Conservation (phyloP, 1,140 invertebrate genomes). For the Platyscapa corneri region DNA sequence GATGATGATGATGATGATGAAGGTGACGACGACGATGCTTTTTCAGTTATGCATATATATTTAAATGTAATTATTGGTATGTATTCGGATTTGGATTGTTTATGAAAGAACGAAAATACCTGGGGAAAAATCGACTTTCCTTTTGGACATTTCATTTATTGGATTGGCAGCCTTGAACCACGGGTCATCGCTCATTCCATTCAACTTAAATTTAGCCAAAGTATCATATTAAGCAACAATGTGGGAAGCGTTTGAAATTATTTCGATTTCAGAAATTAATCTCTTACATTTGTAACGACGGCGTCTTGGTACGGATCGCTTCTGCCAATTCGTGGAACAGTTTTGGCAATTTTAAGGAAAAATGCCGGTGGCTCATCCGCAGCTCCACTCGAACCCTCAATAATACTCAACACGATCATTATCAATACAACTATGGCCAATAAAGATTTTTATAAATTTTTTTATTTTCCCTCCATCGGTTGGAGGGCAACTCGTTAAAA, state of each 20-base stretch:
- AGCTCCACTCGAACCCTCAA: conserved; percentile 24
- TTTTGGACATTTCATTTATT: conserved; percentile 54
- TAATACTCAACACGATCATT: background rate
- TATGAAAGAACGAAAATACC: too few species aligned
- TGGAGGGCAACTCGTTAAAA: too few species aligned
- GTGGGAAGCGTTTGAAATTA: background rate
- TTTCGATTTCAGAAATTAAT: background rate
- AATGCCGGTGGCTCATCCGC: conserved; percentile 67
- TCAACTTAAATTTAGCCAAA: conserved; percentile 17
- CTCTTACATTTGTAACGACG: conserved; percentile 60
- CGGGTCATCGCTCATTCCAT: background rate
- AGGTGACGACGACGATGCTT: too few species aligned
- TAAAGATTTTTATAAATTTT: background rate
- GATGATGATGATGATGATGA: too few species aligned
- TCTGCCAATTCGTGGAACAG: conserved; percentile 68
- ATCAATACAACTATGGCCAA: background rate
- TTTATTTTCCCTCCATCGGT: too few species aligned
- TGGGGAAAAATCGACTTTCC: conserved; percentile 55
- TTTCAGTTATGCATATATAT: too few species aligned
- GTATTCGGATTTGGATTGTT: too few species aligned
- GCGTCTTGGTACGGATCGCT: conserved; percentile 74
- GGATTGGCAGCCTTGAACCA: conserved; percentile 41
- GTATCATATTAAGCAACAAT: background rate
- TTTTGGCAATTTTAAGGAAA: conserved; percentile 74
- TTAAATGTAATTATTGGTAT: too few species aligned